These are phyloP conservation scores for Lampris incognitus DNA, from an alignment of 2,113 vertebrate genomes.

Conservation along the genomic window DNA sequence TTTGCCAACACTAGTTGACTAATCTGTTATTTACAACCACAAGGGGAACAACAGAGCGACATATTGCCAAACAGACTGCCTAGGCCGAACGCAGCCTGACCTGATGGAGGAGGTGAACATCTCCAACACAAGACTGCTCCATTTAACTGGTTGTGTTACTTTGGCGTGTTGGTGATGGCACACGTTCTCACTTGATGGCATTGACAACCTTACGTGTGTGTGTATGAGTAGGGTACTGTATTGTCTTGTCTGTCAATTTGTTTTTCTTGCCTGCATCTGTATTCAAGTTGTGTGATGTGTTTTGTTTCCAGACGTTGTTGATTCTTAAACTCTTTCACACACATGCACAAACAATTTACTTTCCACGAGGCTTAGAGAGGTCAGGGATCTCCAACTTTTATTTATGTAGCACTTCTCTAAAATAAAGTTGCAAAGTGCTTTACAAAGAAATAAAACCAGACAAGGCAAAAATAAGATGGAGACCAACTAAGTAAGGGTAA, in stretches of 20 bases:
- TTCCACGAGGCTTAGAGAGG: slow-evolving; percentile 4
- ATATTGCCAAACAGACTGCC: slow-evolving; percentile 70
- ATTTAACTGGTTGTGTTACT: slow-evolving; percentile 50
- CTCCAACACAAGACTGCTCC: slow-evolving; percentile 46
- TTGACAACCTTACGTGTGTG: neutral
- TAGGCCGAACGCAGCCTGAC: slow-evolving; percentile 36
- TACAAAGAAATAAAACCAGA: no score
- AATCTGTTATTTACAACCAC: slow-evolving; percentile 49
- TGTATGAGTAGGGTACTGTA: neutral
- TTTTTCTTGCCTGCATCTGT: slow-evolving; percentile 14
- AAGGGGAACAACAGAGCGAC: slow-evolving; percentile 48
- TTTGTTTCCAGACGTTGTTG: neutral
- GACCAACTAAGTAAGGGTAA: no score
- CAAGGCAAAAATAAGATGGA: no score
- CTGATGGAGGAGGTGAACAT: slow-evolving; percentile 28
- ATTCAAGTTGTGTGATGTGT: neutral
- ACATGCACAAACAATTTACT: neutral
- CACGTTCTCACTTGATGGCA: neutral
- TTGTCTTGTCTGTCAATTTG: neutral
- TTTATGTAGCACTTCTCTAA: no score
- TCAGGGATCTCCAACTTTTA: neutral
- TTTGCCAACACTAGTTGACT: slow-evolving; percentile 17
- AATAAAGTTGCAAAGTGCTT: no score
- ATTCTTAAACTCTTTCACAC: neutral
- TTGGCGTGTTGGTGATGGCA: neutral